Base-by-base conservation (phyloP, 2,797 vertebrate genomes). In the Chiroxiphia lanceolata region DNA sequence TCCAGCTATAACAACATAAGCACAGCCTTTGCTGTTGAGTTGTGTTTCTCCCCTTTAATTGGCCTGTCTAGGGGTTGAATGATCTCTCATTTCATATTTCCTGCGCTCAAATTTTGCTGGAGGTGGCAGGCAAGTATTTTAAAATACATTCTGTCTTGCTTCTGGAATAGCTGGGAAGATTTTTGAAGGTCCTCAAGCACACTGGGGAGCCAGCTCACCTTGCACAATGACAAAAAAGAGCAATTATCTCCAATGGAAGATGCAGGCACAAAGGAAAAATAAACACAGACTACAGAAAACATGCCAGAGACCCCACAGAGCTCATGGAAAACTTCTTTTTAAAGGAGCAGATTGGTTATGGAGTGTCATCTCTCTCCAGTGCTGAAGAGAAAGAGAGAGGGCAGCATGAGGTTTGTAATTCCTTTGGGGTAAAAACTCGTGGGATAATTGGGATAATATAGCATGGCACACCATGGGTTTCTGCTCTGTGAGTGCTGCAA, bases 221-320 rank as follows among this genome's bases (percentile, higher is more conserved):
- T 82, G 87, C 36, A 63, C 2, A 10, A 21, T 26, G 63, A 71
- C 60, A 94, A 91, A 89, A 90, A 83, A 82, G 27, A 84, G 54
- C 54, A 93, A 71, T 88, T 92, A 87, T 65, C 63, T 88, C 42
- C 7, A 5, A 8, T 44, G 75, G 72, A 75, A 91, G 67, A 69
- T 84, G 74, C 83, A 91, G 80, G 75, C 48, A 92, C 75, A 81
- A 87, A 84, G 68, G n/a, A 74, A 57, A 85, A 90, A 95, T 77
- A 85, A 93, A 90, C 47, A 63, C 11, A 76, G 54, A 69, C 75
- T 78, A 83, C 8, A 20, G 76, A 80, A 93, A 94, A 63, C 36
- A 57, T 54, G 38, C 31, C 63, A 70, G 74, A 59, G 27, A 67
- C 40, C 27, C 27, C 38, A 50, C 22, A 65, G 74, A 77, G n/a